Conservation (phyloP, 1,140 invertebrate species). For the Conus betulinus region DNA sequence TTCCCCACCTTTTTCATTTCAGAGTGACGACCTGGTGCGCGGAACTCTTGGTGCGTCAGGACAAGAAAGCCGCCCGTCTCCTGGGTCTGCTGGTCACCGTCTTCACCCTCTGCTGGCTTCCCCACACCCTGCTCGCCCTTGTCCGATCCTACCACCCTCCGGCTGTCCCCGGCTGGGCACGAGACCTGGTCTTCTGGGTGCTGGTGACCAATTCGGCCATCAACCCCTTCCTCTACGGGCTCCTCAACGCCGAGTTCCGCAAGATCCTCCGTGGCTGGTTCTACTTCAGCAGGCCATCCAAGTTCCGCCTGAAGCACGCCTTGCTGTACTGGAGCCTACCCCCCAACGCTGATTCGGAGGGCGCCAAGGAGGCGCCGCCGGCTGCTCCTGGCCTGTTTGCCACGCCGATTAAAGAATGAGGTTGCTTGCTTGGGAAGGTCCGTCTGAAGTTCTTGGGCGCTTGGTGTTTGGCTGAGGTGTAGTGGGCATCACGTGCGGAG, state of each 20-base stretch:
- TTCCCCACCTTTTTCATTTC: conserved; percentile 19
- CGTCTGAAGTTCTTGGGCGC: no score
- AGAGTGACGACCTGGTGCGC: conserved; percentile 64
- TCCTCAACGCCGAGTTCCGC: conserved; percentile 66
- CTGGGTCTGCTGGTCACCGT: conserved; percentile 63
- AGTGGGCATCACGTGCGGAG: no score
- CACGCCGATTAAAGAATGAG: conserved; percentile 42
- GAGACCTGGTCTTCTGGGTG: conserved; percentile 58
- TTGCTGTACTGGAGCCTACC: conserved; percentile 52
- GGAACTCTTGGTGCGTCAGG: conserved; percentile 62
- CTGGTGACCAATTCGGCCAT: conserved; percentile 60
- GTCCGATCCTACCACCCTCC: conserved; percentile 45
- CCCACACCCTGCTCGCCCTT: conserved; percentile 54
- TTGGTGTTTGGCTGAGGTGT: no score
- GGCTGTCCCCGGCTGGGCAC: conserved; percentile 49
- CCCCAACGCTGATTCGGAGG: conserved; percentile 40
- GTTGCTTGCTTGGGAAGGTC: no score
- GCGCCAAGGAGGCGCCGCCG: conserved; percentile 5
- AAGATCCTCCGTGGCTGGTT: conserved; percentile 58
- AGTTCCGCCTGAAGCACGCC: conserved; percentile 53
- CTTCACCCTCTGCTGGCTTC: conserved; percentile 66
- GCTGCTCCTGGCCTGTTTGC: conserved; percentile 29
- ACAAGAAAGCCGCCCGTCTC: conserved; percentile 64
- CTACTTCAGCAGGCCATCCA: conserved; percentile 37
- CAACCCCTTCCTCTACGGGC: conserved; percentile 69